These are phyloP conservation scores for Streptopelia turtur DNA, from an alignment of 2,797 vertebrate species.

Conservation along the genomic window DNA sequence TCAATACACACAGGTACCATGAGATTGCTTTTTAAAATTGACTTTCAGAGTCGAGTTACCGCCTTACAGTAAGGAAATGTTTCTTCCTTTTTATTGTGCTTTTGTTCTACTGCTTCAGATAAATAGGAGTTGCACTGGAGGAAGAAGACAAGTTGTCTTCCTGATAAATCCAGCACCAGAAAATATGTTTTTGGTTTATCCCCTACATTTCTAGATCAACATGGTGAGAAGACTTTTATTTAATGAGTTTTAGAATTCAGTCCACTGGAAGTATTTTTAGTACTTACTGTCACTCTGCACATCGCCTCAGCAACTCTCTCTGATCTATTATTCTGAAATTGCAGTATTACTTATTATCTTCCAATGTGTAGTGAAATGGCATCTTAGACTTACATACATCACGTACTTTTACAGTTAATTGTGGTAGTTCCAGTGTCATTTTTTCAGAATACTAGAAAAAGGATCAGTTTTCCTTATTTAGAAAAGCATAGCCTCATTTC, in stretches of 20 bases:
- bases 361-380: background rate
- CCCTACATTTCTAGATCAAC: background rate
- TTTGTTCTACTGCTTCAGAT: background rate
- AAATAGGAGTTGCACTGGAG: background rate
- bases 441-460: conserved; percentile 15
- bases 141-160: background rate
- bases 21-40: background rate
- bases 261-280: conserved; percentile 62
- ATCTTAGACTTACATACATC: background rate
- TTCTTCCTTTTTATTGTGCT: conserved; percentile 1
- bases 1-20: background rate
- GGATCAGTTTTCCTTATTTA: conserved; percentile 3
- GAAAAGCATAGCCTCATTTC: background rate
- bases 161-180: conserved; percentile 7
- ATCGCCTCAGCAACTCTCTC: conserved; percentile 37
- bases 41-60: background rate
- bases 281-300: conserved; percentile 20
- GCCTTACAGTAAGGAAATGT: background rate
- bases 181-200: conserved; percentile 20
- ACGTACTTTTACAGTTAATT: conserved; percentile 2
- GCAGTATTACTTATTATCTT: conserved; percentile 66
- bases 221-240: conserved; percentile 50
- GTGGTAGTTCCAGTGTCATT: background rate
- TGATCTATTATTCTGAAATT: conserved; percentile 66
- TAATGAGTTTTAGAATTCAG: conserved; percentile 60